Evolutionary conservation across 2,797 vertebrate genomes (phyloP).

Genomic region (Muscicapa striata): DNA sequence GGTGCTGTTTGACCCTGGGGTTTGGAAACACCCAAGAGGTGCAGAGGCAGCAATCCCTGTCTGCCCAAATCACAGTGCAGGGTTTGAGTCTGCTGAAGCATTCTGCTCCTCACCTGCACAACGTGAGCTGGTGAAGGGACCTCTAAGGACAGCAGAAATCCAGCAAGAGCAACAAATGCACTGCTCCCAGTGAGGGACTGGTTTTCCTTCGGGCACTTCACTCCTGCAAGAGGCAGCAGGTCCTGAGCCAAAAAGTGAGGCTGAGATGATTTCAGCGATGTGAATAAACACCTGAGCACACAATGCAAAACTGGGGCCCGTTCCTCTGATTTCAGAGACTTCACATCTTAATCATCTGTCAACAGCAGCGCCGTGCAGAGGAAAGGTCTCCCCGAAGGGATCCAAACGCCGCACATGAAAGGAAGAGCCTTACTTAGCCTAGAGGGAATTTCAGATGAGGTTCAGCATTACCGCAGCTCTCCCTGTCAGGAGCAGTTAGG

Average conservation of each 20-base stretch:
- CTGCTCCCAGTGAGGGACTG: accelerated
- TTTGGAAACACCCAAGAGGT: neutral
- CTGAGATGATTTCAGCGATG: neutral
- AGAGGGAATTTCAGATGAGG: slow-evolving; percentile 70
- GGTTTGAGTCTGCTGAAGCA: neutral
- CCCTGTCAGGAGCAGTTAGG: slow-evolving; percentile 38
- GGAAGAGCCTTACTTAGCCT: slow-evolving; percentile 54
- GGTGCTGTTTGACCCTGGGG: accelerated
- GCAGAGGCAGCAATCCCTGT: accelerated
- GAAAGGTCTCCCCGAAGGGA: slow-evolving; percentile 61
- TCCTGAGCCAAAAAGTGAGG: neutral
- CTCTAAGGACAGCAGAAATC: neutral
- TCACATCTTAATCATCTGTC: slow-evolving; percentile 70
- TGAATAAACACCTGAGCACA: slow-evolving; percentile 11
- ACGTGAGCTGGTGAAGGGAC: accelerated
- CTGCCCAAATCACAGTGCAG: accelerated
- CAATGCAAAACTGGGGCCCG: neutral
- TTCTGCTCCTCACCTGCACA: neutral
- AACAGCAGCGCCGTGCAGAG: slow-evolving; percentile 23
- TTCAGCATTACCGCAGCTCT: slow-evolving; percentile 53
- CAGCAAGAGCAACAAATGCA: accelerated
- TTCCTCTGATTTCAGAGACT: slow-evolving; percentile 61
- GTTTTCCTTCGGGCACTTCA: accelerated
- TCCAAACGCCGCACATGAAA: slow-evolving; percentile 67
- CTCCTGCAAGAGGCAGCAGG: neutral